phyloP scores from a whole-genome alignment of 2,797 vertebrate genomes.

The Gymnothorax reevesii region DNA sequence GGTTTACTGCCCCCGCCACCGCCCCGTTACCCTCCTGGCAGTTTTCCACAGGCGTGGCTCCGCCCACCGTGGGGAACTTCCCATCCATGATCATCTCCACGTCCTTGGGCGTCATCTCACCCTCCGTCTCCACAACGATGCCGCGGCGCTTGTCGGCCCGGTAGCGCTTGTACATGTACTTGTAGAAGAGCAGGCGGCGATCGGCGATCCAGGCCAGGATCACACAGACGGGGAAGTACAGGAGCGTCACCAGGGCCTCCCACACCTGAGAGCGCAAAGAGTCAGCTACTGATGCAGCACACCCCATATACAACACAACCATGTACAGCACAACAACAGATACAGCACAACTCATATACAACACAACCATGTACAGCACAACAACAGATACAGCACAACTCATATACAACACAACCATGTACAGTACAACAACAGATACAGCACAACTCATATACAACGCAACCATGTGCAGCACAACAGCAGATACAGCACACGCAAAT shows the following conservation, averaged over 20 bases:
- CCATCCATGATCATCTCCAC: conserved; percentile 83
- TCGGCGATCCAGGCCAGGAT: conserved; percentile 93
- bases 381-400: too few species aligned
- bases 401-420: too few species aligned
- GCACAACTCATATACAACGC: too few species aligned
- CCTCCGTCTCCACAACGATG: conserved; percentile 91
- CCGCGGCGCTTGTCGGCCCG: conserved; percentile 90
- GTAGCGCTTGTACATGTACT: conserved; percentile 90
- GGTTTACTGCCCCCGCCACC: conserved; percentile 59
- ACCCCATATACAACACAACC: too few species aligned
- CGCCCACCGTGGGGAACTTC: conserved; percentile 66
- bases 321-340: too few species aligned
- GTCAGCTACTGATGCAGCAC: too few species aligned
- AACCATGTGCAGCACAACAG: too few species aligned
- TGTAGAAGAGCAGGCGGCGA: conserved; percentile 90
- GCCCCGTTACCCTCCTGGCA: conserved; percentile 52
- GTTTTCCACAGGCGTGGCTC: conserved; percentile 54
- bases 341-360: too few species aligned
- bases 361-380: too few species aligned
- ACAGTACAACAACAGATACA: too few species aligned
- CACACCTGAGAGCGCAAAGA: conserved; percentile 71
- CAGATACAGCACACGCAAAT: too few species aligned
- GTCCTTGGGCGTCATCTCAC: conserved; percentile 77
- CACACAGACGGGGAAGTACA: conserved; percentile 93
- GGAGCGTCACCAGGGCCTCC: conserved; percentile 86